Evolutionary conservation across 2,888 invertebrate genomes (phyloP).

Genomic region (Pseudeuparius sepicola): DNA sequence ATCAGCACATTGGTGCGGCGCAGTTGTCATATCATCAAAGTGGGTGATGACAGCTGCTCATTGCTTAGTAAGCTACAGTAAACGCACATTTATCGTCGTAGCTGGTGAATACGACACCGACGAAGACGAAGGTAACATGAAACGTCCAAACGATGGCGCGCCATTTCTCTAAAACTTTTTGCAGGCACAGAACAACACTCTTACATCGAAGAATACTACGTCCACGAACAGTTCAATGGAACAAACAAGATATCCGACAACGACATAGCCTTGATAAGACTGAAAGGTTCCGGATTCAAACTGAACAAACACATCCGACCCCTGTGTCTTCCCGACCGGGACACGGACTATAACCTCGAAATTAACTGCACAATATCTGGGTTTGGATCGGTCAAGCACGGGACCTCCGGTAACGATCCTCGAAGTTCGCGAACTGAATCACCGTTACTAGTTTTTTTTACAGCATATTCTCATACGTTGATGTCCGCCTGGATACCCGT

Average conservation of each 20-base stretch:
- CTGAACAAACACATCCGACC: conserved; percentile 62
- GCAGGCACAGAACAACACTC: conserved; percentile 55
- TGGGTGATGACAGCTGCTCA: conserved; percentile 65
- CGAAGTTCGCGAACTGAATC: neutral
- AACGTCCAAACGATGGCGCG: no score
- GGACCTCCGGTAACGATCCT: conserved; percentile 44
- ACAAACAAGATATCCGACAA: conserved; percentile 59
- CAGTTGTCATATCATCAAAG: conserved; percentile 52
- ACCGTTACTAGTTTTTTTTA: conserved; percentile 6
- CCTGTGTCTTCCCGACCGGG: conserved; percentile 57
- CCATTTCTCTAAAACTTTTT: no score
- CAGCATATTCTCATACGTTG: conserved; percentile 54
- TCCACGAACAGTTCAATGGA: conserved; percentile 57
- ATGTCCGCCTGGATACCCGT: conserved; percentile 62
- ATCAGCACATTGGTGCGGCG: conserved; percentile 64
- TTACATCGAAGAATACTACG: conserved; percentile 56
- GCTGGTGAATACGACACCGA: conserved; percentile 67
- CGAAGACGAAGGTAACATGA: conserved; percentile 47
- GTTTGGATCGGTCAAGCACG: conserved; percentile 58
- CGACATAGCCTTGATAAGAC: conserved; percentile 61
- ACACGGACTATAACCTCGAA: conserved; percentile 44
- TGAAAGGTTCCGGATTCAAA: conserved; percentile 50
- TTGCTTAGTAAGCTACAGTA: conserved; percentile 57
- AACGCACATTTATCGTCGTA: conserved; percentile 55
- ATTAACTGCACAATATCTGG: conserved; percentile 72